Evolutionary conservation across 2,797 vertebrate species (phyloP).

Genomic region (Sitta carolinensis): DNA sequence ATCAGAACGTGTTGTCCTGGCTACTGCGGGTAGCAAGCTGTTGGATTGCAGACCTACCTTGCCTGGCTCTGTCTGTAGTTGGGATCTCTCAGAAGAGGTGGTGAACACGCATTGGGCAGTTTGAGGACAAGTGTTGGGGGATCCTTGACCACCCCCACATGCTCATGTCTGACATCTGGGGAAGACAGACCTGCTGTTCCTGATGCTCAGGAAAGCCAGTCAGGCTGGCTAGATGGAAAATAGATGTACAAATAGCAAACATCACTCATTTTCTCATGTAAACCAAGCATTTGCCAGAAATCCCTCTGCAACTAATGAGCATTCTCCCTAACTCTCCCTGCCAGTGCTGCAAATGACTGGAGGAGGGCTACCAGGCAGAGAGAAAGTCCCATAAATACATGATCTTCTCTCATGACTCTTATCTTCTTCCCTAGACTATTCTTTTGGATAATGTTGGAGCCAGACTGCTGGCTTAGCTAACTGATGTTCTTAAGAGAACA

Average conservation of each 20-base stretch:
- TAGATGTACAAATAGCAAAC: background rate
- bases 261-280: background rate
- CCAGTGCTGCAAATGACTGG: background rate
- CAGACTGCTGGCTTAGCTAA: background rate
- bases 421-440: background rate
- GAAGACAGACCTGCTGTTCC: background rate
- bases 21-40: fast-evolving
- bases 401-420: background rate
- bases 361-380: background rate
- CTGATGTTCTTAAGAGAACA: background rate
- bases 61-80: background rate
- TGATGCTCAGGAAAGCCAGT: background rate
- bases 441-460: background rate
- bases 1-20: background rate
- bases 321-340: background rate
- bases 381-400: background rate
- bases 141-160: background rate
- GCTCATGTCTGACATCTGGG: background rate
- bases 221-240: background rate
- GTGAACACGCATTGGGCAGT: background rate
- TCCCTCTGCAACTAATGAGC: background rate
- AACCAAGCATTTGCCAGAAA: background rate
- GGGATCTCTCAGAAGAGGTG: background rate
- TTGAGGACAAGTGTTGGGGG: background rate
- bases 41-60: background rate